Base-by-base conservation (phyloP, 1,140 invertebrate species). In the Drosophila lacertosa region DNA sequence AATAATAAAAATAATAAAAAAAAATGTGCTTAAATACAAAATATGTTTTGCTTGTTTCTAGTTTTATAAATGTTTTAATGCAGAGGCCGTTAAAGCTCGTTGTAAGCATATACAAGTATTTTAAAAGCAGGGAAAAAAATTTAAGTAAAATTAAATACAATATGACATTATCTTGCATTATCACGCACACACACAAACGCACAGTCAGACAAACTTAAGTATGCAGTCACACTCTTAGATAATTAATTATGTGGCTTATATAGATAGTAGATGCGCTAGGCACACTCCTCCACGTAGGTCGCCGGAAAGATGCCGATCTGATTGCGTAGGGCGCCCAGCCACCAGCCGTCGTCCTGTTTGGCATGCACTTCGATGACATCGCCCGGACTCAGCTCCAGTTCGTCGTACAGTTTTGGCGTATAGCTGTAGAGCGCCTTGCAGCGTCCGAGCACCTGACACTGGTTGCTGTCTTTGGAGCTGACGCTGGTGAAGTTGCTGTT, bases 341-440 rank as follows among this genome's bases (percentile, higher is more conserved):
- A 98, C 97, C 97, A 98, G 4, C 97, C 97, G 89, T 98, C 97
- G n/a, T 96, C 95, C 89, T 98, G 96, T 88, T 98, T 98, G 77
- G 96, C 95, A 91, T 96, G 96, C 22, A 98, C 95, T 63, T 95
- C 95, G 73, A 98, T 96, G 9, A 97, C 92, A 90, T 98, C 97
- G 72, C 97, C 97, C 81, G 95, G 94, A 84, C 93, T 94, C 44
- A 98, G 93, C 44, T 95, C 96, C 15, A 99, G 93, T 91, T 99
- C 97, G 92, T 98, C 97, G 79, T 95, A 95, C 37, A 98, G 92
- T 86, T 96, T 96, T 7, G 97, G 97, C 66, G 95, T 94, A 91
- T 98, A 98, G 42, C 96, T 94, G 89, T 98, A 98, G 2, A 98
- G 92, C 0, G 96, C 97, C 74, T 94, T 94, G 90, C 97, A 98